Conservation (phyloP, 1,140 invertebrate genomes). For the Drosophila prosaltans region DNA sequence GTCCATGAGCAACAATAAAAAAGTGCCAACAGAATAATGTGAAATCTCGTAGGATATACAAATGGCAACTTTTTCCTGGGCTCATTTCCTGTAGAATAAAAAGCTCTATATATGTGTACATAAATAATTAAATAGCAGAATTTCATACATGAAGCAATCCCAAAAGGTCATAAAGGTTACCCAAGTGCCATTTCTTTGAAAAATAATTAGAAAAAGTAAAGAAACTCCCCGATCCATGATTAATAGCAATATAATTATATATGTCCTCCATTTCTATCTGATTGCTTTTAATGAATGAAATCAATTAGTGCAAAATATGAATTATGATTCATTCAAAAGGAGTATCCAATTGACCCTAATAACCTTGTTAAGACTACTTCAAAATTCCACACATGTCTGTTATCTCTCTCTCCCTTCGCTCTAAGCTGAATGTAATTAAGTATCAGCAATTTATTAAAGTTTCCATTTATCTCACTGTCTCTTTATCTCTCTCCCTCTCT, state of each 20-base stretch:
- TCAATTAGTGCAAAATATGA: slow-evolving; percentile 44
- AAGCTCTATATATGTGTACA: not conserved
- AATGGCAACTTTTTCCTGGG: not conserved
- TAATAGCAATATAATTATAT: slow-evolving; percentile 1
- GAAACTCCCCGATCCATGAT: not conserved
- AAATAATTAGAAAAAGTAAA: not conserved
- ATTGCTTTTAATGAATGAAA: slow-evolving; percentile 42
- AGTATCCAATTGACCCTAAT: slow-evolving; percentile 8
- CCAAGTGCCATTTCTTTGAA: not conserved
- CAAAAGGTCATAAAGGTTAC: slow-evolving; percentile 4
- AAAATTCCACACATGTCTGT: not conserved
- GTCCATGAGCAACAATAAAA: slow-evolving; percentile 1
- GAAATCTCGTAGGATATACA: slow-evolving; percentile 7
- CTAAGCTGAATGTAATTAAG: slow-evolving; percentile 34
- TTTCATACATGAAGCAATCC: not conserved
- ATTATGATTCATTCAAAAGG: slow-evolving; percentile 29
- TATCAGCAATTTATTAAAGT: slow-evolving; percentile 25
- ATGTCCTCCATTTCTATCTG: slow-evolving; percentile 2
- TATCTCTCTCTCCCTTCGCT: no score
- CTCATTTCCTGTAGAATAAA: slow-evolving; percentile 4
- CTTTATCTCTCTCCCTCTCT: not conserved
- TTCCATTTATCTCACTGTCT: slow-evolving; percentile 28
- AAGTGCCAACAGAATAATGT: slow-evolving; percentile 2
- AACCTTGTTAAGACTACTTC: slow-evolving; percentile 21
- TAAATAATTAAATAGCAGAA: not conserved